These are phyloP conservation scores for Mastigias papua DNA, from an alignment of 30 jellyfish, hydroid and myxozoan species.

Conservation along the genomic window DNA sequence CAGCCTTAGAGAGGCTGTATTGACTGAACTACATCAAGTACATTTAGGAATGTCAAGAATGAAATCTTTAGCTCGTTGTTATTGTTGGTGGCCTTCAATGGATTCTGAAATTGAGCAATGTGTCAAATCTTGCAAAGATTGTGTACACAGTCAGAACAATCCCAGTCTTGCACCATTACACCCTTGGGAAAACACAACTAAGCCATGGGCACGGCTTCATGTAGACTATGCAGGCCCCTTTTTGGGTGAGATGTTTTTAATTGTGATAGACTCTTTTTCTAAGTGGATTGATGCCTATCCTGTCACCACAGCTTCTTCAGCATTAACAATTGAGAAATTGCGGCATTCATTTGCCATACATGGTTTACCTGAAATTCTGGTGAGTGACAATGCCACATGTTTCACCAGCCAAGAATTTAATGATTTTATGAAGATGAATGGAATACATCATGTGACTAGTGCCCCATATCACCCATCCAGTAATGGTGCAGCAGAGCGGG, in stretches of 20 bases:
- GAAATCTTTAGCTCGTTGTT: constrained; percentile 70
- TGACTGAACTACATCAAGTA: constrained; percentile 68
- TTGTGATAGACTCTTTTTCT: constrained; percentile 54
- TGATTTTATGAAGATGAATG: too few relatives aligned
- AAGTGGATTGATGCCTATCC: too few relatives aligned
- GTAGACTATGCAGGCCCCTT: constrained; percentile 69
- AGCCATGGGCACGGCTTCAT: constrained; percentile 70
- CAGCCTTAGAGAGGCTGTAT: constrained; percentile 50
- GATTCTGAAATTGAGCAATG: constrained; percentile 43
- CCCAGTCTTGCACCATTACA: constrained; percentile 49
- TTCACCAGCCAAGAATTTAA: too few relatives aligned
- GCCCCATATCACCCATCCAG: too few relatives aligned
- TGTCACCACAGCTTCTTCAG: too few relatives aligned
- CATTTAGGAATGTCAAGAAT: constrained; percentile 59
- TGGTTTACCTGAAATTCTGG: too few relatives aligned
- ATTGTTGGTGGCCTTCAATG: constrained; percentile 76
- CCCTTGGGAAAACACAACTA: constrained; percentile 62
- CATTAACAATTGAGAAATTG: too few relatives aligned
- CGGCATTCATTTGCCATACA: too few relatives aligned
- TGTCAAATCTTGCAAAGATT: constrained; percentile 28
- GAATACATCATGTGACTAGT: too few relatives aligned
- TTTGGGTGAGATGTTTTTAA: constrained; percentile 58
- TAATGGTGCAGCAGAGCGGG: too few relatives aligned
- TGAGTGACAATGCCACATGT: too few relatives aligned
- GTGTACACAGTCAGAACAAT: constrained; percentile 59